Base-by-base conservation (phyloP, 2,888 invertebrate genomes). In the Thera obeliscata region DNA sequence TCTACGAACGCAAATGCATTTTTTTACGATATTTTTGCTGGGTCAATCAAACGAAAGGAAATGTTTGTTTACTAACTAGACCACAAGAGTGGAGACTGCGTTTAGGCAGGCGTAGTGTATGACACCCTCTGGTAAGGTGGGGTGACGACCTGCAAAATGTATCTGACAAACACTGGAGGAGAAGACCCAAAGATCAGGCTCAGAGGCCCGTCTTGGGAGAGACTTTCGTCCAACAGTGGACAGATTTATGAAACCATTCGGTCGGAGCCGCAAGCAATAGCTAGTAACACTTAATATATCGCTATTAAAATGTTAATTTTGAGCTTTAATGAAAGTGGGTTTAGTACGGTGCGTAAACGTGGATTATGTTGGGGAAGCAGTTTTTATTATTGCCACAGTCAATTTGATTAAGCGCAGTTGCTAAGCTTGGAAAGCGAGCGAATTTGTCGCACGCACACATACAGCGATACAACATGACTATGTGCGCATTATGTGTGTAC, bases 241-340 rank as follows among this genome's bases (percentile, higher is more conserved):
- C 33, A 3, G 43, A 4, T 11, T n/a, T 50, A 22, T 6, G 6
- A 22, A 50, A 22, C 2, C 22, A 50, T 6, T 12, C 52, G 33
- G 52, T 52, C 36, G 11, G 48, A 61, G 12, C 48, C 9, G 35
- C 12, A 46, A 22, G 48, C 35, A 55, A 46, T 36, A 61, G 61
- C 55, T 52, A 49, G 55, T 88, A 89, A 87, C 46, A 57, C 57
- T 57, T 89, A 90, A 91, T 89, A 90, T 89, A 88, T 89, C 85
- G 85, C 85, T 85, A 87, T 93, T 90, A 91, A 92, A 91, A 92
- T 91, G 92, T 92, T 92, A 92, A 93, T 93, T 91, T 88, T 77
- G 82, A 76, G 84, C 85, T 84, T 86, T 91, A 92, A 91, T 92
- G 90, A 92, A 91, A 87, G 85, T 82, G 82, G 87, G 85, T 89